Percentiles rank a stretch among this genome's conserved stretches.
These are phyloP conservation scores for Chymomyza caudatula DNA, from an alignment of 2,888 invertebrate genomes.

Conservation along the genomic window DNA sequence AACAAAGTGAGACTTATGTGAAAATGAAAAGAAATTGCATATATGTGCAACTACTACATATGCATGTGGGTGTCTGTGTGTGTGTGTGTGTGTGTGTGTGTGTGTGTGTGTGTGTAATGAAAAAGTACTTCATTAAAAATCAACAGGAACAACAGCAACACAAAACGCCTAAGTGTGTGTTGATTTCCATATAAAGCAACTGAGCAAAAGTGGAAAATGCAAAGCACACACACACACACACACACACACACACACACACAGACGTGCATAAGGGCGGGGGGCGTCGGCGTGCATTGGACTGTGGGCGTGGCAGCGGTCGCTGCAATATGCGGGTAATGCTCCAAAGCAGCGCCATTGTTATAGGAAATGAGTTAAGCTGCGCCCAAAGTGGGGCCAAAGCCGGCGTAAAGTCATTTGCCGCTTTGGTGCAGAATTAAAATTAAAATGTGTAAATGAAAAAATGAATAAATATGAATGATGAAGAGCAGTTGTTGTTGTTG, in stretches of 20 bases:
- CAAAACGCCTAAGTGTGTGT: constrained; percentile 17
- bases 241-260: background rate
- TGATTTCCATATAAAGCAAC: constrained; percentile 49
- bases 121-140: constrained; percentile 73
- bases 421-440: constrained; percentile 62
- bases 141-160: constrained; percentile 52
- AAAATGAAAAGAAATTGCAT: constrained; percentile 5
- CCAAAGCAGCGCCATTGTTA: constrained; percentile 50
- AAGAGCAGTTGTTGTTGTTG: background rate
- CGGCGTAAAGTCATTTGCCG: constrained; percentile 23
- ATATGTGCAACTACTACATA: constrained; percentile 6
- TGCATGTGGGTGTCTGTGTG: constrained; percentile 43
- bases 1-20: constrained; percentile 10
- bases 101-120: constrained; percentile 52
- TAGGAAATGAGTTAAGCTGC: constrained; percentile 40
- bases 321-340: constrained; percentile 21
- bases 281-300: background rate
- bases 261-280: no score
- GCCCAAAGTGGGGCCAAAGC: background rate
- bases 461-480: constrained; percentile 62
- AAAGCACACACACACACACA: background rate
- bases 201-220: constrained; percentile 42
- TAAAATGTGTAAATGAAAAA: constrained; percentile 70
- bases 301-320: background rate
- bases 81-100: constrained; percentile 24